Percentiles rank a stretch among this genome's conserved stretches.
Conservation (phyloP, 2,797 vertebrate genomes). For the Danio tinwini region DNA sequence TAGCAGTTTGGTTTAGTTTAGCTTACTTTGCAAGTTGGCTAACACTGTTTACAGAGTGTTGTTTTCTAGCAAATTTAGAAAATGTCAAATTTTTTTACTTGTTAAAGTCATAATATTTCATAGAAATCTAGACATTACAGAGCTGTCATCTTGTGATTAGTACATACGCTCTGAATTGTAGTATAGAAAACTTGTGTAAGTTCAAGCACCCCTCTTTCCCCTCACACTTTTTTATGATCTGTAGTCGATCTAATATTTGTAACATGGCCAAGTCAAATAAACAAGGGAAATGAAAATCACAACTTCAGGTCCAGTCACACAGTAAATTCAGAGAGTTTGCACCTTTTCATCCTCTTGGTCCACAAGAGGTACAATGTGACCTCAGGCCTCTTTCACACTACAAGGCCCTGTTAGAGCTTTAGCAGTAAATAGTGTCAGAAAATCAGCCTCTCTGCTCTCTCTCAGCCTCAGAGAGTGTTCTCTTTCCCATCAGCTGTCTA, state of each 20-base stretch:
- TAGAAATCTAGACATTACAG: no score
- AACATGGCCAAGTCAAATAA: constrained; percentile 1
- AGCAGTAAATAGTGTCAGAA: background rate
- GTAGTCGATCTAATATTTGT: background rate
- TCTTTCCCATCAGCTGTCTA: constrained; percentile 32
- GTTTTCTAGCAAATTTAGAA: background rate
- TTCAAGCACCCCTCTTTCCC: no score
- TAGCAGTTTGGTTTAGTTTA: no score
- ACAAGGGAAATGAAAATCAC: background rate
- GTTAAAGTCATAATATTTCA: no score
- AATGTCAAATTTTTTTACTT: no score
- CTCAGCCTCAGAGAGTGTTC: background rate
- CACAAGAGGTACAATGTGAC: background rate
- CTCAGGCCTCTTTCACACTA: background rate
- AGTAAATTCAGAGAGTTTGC: background rate
- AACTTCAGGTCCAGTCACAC: constrained; percentile 12
- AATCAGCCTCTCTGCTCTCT: constrained; percentile 16
- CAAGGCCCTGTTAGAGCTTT: constrained; percentile 13
- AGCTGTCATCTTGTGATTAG: background rate
- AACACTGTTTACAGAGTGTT: background rate
- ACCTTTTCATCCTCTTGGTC: background rate
- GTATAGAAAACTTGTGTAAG: background rate
- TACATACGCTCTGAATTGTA: background rate
- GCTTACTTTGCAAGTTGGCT: background rate
- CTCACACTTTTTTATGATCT: background rate